Evolutionary conservation across 2,888 invertebrate genomes (phyloP).

Genomic region (Leptopilina myrica): DNA sequence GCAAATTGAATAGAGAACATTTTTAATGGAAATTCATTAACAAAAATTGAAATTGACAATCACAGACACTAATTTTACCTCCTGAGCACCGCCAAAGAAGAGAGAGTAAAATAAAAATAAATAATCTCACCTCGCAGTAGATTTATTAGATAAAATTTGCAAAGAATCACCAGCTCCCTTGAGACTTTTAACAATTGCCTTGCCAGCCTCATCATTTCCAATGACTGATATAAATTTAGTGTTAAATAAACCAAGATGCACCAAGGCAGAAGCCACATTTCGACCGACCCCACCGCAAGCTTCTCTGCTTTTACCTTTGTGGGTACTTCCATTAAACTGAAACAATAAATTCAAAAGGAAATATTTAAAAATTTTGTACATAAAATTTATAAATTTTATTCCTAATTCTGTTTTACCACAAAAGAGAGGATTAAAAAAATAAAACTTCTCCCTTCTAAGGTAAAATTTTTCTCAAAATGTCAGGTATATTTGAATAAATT

Average conservation of each 20-base stretch:
- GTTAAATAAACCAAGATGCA: slow-evolving; percentile 81
- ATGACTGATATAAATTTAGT: slow-evolving; percentile 71
- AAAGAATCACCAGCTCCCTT: slow-evolving; percentile 61
- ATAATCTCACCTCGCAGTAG: slow-evolving; percentile 67
- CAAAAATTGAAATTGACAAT: too few relatives aligned
- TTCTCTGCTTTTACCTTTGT: slow-evolving; percentile 81
- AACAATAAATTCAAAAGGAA: slow-evolving; percentile 65
- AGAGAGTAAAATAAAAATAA: background rate
- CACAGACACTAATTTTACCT: too few relatives aligned
- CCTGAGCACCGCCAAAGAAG: too few relatives aligned
- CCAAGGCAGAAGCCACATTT: slow-evolving; percentile 92
- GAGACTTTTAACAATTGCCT: slow-evolving; percentile 65
- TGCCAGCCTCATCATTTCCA: slow-evolving; percentile 70
- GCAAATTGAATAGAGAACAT: too few relatives aligned
- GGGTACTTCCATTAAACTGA: slow-evolving; percentile 89
- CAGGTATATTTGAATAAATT: too few relatives aligned
- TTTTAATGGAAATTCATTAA: too few relatives aligned
- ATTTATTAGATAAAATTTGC: slow-evolving; percentile 58
- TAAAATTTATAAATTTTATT: background rate
- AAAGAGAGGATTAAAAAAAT: too few relatives aligned
- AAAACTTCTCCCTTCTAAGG: too few relatives aligned
- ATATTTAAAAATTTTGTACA: background rate
- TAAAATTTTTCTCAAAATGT: too few relatives aligned
- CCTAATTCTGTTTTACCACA: too few relatives aligned
- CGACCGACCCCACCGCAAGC: slow-evolving; percentile 94